phyloP scores from a whole-genome alignment of 1,140 invertebrate genomes.

The Riptortus pedestris region DNA sequence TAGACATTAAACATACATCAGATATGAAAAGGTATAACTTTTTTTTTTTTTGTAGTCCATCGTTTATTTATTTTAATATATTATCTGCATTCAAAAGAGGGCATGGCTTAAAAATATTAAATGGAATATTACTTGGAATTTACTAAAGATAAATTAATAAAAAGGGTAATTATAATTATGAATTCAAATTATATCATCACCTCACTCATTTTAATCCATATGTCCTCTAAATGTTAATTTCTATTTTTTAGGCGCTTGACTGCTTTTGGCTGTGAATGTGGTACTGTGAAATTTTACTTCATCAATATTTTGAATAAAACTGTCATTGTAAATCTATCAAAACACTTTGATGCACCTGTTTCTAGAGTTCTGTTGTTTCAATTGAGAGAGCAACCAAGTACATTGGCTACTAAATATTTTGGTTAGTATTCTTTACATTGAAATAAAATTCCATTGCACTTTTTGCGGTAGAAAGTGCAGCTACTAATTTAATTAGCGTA shows the following conservation, averaged over 20 bases:
- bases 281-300: conserved; percentile 44
- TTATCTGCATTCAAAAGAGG: too few species aligned
- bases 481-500: too few species aligned
- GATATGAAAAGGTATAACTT: conserved; percentile 39
- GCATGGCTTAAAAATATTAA: too few species aligned
- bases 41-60: not conserved
- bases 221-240: too few species aligned
- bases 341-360: conserved; percentile 49
- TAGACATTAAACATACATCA: conserved; percentile 46
- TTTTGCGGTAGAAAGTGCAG: too few species aligned
- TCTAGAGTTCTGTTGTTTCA: conserved; percentile 34
- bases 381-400: not conserved
- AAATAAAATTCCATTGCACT: too few species aligned
- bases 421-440: too few species aligned
- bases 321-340: conserved; percentile 41
- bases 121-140: too few species aligned
- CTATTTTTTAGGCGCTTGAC: conserved; percentile 46
- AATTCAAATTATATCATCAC: too few species aligned
- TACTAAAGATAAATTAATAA: too few species aligned
- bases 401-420: not conserved
- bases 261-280: conserved; percentile 53
- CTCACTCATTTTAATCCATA: too few species aligned
- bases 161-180: too few species aligned
- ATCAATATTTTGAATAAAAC: conserved; percentile 42
- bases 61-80: not conserved